Evolutionary conservation across 2,113 vertebrate genomes (phyloP), one percentile per base, ranked within the genome.

Genomic region (Ursus arctos): DNA sequence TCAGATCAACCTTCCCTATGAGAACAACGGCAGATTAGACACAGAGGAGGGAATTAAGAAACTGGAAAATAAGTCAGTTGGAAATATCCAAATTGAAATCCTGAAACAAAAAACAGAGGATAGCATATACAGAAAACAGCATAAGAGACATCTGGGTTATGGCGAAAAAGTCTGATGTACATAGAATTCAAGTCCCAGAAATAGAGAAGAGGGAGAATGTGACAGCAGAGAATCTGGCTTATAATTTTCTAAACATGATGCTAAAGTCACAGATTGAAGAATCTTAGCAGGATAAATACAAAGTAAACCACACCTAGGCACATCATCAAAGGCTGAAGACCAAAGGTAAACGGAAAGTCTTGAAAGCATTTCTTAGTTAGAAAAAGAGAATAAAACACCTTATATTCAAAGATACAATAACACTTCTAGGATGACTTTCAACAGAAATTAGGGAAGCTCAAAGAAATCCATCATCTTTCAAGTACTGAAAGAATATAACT

Each of bases 381-480:
- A 59, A 95, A 91, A 91, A 79, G n/a, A 76, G 61, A 91, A 86
- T 95, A 85, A 71, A 82, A 43, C 16, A 81, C n/a, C 33, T 65
- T 74, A 31, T 16, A 74, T 53, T 81, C 33, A 86, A 80, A 87
- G 33, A 84, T 57, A 77, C 2, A 88, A 36, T 86, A 74, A 63
- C 28, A 76, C 22, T 36, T 85, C 49, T 67, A 76, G 49, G 49
- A 76, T 92, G 33, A 77, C 51, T 86, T 80, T 80, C 33, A 86
- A 79, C 6, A 53, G 72, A 77, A 67, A 55, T 36, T 84, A 71
- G 36, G 13, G 69, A 92, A 87, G 24, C 61, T 55, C 53, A 61
- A 80, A 71, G n/a, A 95, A 95, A 71, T 81, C 11, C 82, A 87
- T 22, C 81, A 36, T 65, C 47, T 72, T 74, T 82, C 40, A 81